Base-by-base conservation (phyloP, 2,888 invertebrate genomes). In the Caenorhabditis parvicauda region DNA sequence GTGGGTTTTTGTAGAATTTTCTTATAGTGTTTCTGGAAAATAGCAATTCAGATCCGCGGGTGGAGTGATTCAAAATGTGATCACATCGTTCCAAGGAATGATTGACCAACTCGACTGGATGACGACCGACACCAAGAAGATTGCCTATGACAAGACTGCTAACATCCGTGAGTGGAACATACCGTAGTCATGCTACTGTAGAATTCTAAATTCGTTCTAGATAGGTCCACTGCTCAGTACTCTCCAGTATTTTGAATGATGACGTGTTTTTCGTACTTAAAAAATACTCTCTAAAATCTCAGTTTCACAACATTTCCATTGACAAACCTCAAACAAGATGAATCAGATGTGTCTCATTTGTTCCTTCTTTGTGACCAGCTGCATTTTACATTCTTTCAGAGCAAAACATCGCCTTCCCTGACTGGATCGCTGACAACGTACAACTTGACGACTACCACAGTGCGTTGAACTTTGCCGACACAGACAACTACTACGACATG, bases 51-150 rank as follows among this genome's bases (percentile, higher is more conserved):
- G 63, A 4, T 56, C 51, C 22, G 69, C 66, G 19, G 60, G 59
- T 19, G 70, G 62, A 22, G 51, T 71, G 22, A 70, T 70, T 47
- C 43, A 41, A n/a, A 70, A 67, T 27, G 62, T 74, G 12, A 64
- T 70, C 24, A 68, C 60, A 19, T 65, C 74, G 21, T 70, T 74
- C 65, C 67, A 71, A 59, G 70, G 70, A 62, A 75, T 75, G 75
- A 54, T 75, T 25, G 64, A 65, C 41, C 67, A 68, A 38, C 54
- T 75, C 9, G 70, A 71, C 42, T 75, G 75, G 75, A 65, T 75
- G 68, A 46, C 12, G 21, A 24, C 57, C 3, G 57, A 57, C 2
- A 59, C 58, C 12, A 71, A 71, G 63, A 59, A 51, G 38, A 59
- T 39, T 14, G 75, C 75, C 9, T 58, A 62, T 38, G 64, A 58